Base-by-base conservation (phyloP, 2,113 vertebrate species). In the Cochlearius cochlearius region DNA sequence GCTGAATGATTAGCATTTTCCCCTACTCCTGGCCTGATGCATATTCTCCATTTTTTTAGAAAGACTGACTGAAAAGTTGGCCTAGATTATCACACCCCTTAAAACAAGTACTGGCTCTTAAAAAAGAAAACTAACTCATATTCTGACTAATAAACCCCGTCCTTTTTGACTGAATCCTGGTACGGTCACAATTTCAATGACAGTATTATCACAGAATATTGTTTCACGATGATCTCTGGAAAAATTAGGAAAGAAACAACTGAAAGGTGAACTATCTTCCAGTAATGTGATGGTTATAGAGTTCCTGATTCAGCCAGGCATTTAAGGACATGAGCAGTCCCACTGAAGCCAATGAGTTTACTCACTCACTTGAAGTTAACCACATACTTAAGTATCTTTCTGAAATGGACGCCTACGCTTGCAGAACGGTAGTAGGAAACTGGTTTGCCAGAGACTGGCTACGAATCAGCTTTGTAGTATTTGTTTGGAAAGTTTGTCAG, bases 21-120 rank as follows among this genome's bases (percentile, higher is more conserved):
- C 15, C 13, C 20, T 52, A 34, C 19, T 72, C 69, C 34, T 76
- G 32, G 59, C 19, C 55, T n/a, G 41, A 95, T 62, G 63, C 58
- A 53, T 92, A 71, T 92, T 83, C 76, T 77, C 63, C 60, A 34
- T 59, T 63, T 67, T 94, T 96, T 82, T 50, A 68, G 34, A 77
- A 90, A 92, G 38, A 66, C 25, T 68, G 66, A 69, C 38, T 92
- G 68, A 94, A 89, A 80, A 83, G 10, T 25, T 87, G 59, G 36
- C 50, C 43, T 64, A 88, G 39, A 95, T 93, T 97, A 79, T 49
- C 30, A 88, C 49, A 53, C 63, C 77, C 83, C 52, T 86, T 93
- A 86, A 98, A 97, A 97, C 32, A 63, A 95, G 91, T 22, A 93
- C 93, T 97, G 15, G 74, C 96, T 87, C 88, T 94, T 94, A 75